These are phyloP conservation scores for Oceanites oceanicus DNA, from an alignment of 2,113 vertebrate genomes.

Conservation along the genomic window DNA sequence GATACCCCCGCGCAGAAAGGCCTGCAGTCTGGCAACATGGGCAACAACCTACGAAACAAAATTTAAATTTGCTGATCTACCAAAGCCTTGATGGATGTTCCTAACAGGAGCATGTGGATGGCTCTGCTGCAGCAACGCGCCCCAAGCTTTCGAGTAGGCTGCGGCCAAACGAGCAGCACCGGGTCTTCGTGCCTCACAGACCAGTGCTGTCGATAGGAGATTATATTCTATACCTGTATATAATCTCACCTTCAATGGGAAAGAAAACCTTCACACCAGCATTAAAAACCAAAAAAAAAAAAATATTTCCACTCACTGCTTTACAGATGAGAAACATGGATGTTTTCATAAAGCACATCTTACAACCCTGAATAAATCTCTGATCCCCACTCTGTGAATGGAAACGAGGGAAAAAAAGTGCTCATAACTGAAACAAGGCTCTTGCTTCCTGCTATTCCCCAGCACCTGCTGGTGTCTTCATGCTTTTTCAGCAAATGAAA, in stretches of 20 bases:
- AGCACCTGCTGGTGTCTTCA: neutral
- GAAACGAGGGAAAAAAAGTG: neutral
- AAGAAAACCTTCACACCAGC: neutral
- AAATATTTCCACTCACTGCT: neutral
- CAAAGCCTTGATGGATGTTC: neutral
- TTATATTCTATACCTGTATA: neutral
- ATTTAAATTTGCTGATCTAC: neutral
- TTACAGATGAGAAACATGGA: neutral
- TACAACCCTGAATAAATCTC: neutral
- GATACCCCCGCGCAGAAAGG: neutral
- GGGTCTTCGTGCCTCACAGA: neutral
- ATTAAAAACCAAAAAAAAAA: neutral
- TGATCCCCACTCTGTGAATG: neutral
- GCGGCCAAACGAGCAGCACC: accelerated
- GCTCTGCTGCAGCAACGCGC: neutral
- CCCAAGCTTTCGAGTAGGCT: neutral
- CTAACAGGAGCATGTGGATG: neutral
- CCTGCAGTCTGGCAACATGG: neutral
- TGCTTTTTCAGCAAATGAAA: neutral
- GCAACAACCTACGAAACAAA: neutral
- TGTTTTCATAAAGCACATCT: neutral
- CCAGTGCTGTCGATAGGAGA: neutral
- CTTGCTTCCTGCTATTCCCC: neutral
- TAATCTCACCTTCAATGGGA: neutral
- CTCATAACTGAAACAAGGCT: neutral